Evolutionary conservation across 2,888 invertebrate genomes (phyloP).

Genomic region (Nesidiocoris tenuis): DNA sequence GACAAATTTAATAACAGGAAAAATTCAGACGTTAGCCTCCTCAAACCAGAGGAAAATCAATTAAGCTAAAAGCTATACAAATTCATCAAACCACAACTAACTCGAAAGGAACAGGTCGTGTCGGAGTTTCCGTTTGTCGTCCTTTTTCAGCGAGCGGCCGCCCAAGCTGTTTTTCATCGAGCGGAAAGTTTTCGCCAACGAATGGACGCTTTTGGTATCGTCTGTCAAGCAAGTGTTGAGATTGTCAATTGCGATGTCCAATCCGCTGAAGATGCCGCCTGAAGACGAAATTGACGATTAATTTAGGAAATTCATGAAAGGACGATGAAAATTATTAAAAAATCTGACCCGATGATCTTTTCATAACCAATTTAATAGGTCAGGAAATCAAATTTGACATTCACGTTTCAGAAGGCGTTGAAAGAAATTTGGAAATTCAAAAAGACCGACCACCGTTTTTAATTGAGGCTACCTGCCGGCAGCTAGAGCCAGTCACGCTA

Average conservation of each 20-base stretch:
- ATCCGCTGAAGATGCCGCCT: conserved; percentile 29
- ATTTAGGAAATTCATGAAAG: background rate
- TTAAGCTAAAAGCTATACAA: background rate
- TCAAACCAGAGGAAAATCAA: background rate
- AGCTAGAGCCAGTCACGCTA: background rate
- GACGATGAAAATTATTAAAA: background rate
- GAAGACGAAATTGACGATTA: background rate
- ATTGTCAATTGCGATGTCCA: conserved; percentile 32
- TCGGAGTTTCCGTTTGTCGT: conserved; percentile 27
- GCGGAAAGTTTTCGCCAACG: conserved; percentile 29
- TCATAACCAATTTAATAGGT: background rate
- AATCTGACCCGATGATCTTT: background rate
- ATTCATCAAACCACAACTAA: background rate
- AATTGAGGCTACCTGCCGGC: background rate
- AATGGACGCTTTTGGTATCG: conserved; percentile 36
- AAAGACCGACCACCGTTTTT: background rate
- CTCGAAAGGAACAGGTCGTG: conserved; percentile 33
- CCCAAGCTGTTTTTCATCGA: conserved; percentile 32
- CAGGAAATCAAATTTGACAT: background rate
- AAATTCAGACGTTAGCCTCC: background rate
- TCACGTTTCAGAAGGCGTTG: too few relatives aligned
- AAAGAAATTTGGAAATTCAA: background rate
- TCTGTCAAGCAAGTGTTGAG: conserved; percentile 22
- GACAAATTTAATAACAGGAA: background rate
- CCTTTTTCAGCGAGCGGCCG: conserved; percentile 27